These are phyloP conservation scores for Eutolmus rufibarbis DNA, from an alignment of 2,888 invertebrate species.

Conservation along the genomic window DNA sequence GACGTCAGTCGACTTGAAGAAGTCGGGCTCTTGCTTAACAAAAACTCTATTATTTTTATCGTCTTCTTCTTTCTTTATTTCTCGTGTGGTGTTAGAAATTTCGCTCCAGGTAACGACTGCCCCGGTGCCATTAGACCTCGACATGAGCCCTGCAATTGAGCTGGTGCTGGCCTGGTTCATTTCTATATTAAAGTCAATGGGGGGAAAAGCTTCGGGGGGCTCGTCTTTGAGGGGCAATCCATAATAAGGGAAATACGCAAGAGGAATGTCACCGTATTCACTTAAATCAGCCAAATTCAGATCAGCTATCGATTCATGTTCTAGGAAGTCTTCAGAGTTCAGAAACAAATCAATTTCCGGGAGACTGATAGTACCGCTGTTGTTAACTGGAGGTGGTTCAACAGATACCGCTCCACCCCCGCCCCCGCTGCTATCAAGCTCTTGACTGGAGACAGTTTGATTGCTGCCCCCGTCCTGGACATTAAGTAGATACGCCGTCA, in stretches of 20 bases:
- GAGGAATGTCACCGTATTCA: slow-evolving; percentile 64
- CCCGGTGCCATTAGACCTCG: slow-evolving; percentile 15
- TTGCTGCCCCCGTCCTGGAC: slow-evolving; percentile 60
- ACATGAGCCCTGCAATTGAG: slow-evolving; percentile 57
- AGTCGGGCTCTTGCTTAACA: slow-evolving; percentile 46
- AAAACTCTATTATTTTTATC: slow-evolving; percentile 44
- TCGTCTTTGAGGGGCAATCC: slow-evolving; percentile 62
- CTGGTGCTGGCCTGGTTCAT: slow-evolving; percentile 50
- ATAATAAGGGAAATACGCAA: slow-evolving; percentile 54
- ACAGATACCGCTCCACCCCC: slow-evolving; percentile 35
- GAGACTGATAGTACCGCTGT: background rate
- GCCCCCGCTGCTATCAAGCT: background rate
- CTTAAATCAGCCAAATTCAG: slow-evolving; percentile 69
- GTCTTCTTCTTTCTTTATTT: slow-evolving; percentile 31
- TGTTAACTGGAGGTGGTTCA: slow-evolving; percentile 47
- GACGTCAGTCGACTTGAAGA: background rate
- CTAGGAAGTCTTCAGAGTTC: slow-evolving; percentile 58
- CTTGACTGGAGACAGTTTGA: slow-evolving; percentile 50
- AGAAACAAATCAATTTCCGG: slow-evolving; percentile 56
- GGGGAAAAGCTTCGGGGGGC: slow-evolving; percentile 56
- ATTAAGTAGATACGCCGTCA: slow-evolving; percentile 70
- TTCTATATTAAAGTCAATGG: slow-evolving; percentile 54
- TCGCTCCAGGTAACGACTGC: slow-evolving; percentile 50
- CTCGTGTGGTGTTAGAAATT: slow-evolving; percentile 48
- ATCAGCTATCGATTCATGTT: slow-evolving; percentile 64